A percentile compares a stretch with the other conserved stretches of the same genome.
Evolutionary conservation across 1,140 invertebrate genomes (phyloP).

Genomic region (Monomorium pharaonis): DNA sequence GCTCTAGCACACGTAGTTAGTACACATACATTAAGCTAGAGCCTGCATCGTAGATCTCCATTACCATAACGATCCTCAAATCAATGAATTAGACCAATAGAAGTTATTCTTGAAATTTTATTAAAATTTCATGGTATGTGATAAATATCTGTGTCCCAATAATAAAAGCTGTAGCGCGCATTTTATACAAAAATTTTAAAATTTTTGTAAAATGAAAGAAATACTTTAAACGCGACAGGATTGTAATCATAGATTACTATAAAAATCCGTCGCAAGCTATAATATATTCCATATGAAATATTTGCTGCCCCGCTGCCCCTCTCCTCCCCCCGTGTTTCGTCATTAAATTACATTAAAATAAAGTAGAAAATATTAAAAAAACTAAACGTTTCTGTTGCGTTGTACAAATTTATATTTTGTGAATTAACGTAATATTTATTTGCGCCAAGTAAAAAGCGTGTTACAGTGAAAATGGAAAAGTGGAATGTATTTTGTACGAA

Average conservation of each 20-base stretch:
- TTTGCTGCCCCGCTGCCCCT: too few relatives aligned
- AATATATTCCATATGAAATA: neutral
- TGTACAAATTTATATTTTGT: neutral
- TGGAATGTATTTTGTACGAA: neutral
- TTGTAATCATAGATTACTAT: constrained; percentile 29
- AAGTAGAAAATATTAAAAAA: neutral
- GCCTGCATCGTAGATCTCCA: neutral
- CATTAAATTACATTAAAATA: constrained; percentile 31
- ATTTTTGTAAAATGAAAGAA: constrained; percentile 1
- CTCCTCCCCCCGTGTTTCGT: neutral
- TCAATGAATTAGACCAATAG: neutral
- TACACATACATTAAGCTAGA: constrained; percentile 5
- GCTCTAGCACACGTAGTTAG: constrained; percentile 42
- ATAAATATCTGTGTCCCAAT: neutral
- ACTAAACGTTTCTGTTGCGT: neutral
- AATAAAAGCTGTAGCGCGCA: neutral
- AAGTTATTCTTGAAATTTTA: neutral
- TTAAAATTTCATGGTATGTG: neutral
- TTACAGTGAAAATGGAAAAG: neutral
- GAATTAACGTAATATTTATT: neutral
- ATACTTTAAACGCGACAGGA: constrained; percentile 27
- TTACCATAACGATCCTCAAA: constrained; percentile 11
- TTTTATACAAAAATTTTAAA: constrained; percentile 20
- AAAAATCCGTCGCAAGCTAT: constrained; percentile 39
- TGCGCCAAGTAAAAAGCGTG: too few relatives aligned